These are phyloP conservation scores for Gallinago nigripennis DNA, from an alignment of 2,797 vertebrate genomes.

Conservation along the genomic window DNA sequence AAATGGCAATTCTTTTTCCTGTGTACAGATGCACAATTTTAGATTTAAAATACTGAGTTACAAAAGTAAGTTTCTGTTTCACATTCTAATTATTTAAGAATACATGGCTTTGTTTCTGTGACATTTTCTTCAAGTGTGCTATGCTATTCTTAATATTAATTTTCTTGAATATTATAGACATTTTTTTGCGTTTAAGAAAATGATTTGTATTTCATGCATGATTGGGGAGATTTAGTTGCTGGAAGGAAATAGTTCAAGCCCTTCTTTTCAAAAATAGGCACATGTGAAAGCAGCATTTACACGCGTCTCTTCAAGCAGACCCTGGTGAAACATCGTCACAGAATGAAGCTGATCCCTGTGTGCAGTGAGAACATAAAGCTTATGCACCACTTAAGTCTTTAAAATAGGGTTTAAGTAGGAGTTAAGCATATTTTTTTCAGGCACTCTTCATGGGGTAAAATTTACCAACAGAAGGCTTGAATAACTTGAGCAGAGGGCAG, in stretches of 20 bases:
- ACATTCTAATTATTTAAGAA: neutral
- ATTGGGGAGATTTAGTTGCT: neutral
- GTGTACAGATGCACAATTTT: neutral
- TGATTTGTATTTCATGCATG: neutral
- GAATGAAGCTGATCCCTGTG: neutral
- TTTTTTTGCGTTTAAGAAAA: neutral
- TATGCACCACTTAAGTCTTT: constrained; percentile 26
- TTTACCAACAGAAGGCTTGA: constrained; percentile 54
- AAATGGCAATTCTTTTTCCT: neutral
- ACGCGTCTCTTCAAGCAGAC: neutral
- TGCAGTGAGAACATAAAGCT: constrained; percentile 7
- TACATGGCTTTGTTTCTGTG: neutral
- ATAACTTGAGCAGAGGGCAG: constrained; percentile 48
- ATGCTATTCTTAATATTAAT: neutral
- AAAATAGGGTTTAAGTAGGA: constrained; percentile 44
- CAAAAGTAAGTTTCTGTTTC: neutral
- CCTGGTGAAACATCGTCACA: neutral
- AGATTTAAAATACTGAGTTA: neutral
- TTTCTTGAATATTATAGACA: neutral
- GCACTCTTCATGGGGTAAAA: constrained; percentile 42
- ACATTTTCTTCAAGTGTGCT: neutral
- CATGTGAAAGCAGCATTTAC: neutral
- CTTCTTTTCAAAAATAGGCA: constrained; percentile 1
- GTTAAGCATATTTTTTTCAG: constrained; percentile 45
- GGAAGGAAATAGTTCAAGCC: neutral